phyloP scores from a whole-genome alignment of 30 jellyfish, hydroid and myxozoan species.

The Clytia hemisphaerica region DNA sequence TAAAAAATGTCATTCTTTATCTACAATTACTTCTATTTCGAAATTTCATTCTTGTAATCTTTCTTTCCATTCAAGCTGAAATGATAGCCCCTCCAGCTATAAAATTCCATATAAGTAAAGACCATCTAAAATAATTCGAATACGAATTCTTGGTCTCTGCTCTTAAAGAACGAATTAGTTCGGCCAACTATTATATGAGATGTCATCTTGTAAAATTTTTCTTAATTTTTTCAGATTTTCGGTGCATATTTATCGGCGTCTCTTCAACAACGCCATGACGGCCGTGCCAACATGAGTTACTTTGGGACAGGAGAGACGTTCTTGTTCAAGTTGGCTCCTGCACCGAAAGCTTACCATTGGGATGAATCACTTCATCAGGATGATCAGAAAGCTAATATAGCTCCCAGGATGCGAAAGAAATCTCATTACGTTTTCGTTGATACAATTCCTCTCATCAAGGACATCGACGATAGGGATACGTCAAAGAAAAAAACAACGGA shows the following conservation, averaged over 20 bases:
- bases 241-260: slow-evolving; percentile 79
- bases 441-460: neutral
- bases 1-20: neutral
- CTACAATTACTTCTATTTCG: neutral
- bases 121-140: too few species aligned
- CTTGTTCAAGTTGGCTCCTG: slow-evolving; percentile 49
- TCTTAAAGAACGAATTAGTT: too few species aligned
- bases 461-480: neutral
- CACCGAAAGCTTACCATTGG: slow-evolving; percentile 51
- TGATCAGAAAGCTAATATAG: slow-evolving; percentile 4
- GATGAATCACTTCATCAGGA: slow-evolving; percentile 25
- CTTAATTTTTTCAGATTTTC: slow-evolving; percentile 34
- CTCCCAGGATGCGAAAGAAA: neutral
- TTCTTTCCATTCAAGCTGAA: too few species aligned
- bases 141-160: too few species aligned
- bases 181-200: too few species aligned
- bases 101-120: too few species aligned
- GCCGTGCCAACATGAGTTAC: slow-evolving; percentile 39
- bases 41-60: too few species aligned
- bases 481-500: neutral
- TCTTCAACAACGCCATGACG: slow-evolving; percentile 44
- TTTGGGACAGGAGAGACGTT: slow-evolving; percentile 93
- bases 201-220: neutral
- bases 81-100: too few species aligned
- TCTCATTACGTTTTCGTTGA: slow-evolving; percentile 71